Evolutionary conservation across 2,888 invertebrate genomes (phyloP).

Genomic region (Baronia brevicornis): DNA sequence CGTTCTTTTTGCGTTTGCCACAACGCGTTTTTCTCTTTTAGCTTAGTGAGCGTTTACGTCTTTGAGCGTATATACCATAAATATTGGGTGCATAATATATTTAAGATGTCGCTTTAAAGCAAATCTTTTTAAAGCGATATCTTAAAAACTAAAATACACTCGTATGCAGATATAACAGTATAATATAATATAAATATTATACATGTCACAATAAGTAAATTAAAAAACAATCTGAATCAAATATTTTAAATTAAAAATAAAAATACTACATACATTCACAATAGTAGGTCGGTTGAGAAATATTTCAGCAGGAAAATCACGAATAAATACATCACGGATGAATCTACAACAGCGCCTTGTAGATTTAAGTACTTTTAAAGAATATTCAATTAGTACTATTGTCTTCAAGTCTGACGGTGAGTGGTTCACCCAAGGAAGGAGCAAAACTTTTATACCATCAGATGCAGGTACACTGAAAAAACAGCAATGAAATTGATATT

Average conservation of each 20-base stretch:
- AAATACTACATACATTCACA: constrained; percentile 61
- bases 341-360: constrained; percentile 80
- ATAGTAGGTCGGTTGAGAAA: constrained; percentile 86
- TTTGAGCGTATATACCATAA: too few species aligned
- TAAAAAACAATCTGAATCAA: not conserved
- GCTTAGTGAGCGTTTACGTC: too few species aligned
- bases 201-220: not conserved
- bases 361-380: constrained; percentile 66
- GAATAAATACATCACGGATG: constrained; percentile 83
- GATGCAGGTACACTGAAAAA: constrained; percentile 29
- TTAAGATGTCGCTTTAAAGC: too few species aligned
- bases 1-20: too few species aligned
- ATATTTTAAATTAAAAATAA: not conserved
- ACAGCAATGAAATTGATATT: not conserved
- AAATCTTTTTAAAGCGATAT: too few species aligned
- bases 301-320: constrained; percentile 88
- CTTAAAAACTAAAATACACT: too few species aligned
- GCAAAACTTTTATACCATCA: constrained; percentile 62
- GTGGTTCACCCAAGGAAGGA: constrained; percentile 79
- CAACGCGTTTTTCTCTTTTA: too few species aligned
- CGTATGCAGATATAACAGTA: too few species aligned
- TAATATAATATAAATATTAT: too few species aligned
- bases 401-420: constrained; percentile 79
- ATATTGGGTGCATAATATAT: too few species aligned
- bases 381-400: constrained; percentile 78